phyloP scores from a whole-genome alignment of 1,140 invertebrate species.

The Caerostris darwini region DNA sequence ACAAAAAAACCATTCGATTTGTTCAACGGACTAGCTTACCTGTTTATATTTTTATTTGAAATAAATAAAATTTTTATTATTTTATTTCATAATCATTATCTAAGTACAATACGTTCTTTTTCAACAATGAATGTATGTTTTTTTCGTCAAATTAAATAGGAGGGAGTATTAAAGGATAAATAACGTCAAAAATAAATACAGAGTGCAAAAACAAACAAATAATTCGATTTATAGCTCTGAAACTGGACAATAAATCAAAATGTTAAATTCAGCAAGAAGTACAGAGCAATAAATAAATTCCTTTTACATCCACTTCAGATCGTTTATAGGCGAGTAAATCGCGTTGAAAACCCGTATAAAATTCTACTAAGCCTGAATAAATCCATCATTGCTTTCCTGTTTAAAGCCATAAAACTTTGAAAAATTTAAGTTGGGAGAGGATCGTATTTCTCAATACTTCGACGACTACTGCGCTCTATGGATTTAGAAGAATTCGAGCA shows the following conservation, averaged over 20 bases:
- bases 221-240: not conserved
- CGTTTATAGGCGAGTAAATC: slow-evolving; percentile 67
- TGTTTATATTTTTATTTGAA: too few species aligned
- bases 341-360: slow-evolving; percentile 55
- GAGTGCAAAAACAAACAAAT: not conserved
- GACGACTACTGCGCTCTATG: not conserved
- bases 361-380: slow-evolving; percentile 57
- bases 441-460: not conserved
- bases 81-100: too few species aligned
- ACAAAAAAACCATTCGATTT: too few species aligned
- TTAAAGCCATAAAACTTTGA: not conserved
- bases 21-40: too few species aligned
- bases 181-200: not conserved
- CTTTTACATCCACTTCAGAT: slow-evolving; percentile 57
- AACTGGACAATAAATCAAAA: slow-evolving; percentile 40
- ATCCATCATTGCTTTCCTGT: slow-evolving; percentile 54
- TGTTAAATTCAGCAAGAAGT: slow-evolving; percentile 1
- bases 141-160: too few species aligned
- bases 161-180: not conserved
- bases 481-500: too few species aligned
- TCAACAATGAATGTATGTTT: too few species aligned
- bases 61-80: too few species aligned
- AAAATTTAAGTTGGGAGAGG: not conserved
- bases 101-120: too few species aligned
- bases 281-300: slow-evolving; percentile 63